Base-by-base conservation (phyloP, 2,113 vertebrate genomes). In the Rhinichthys klamathensis region DNA sequence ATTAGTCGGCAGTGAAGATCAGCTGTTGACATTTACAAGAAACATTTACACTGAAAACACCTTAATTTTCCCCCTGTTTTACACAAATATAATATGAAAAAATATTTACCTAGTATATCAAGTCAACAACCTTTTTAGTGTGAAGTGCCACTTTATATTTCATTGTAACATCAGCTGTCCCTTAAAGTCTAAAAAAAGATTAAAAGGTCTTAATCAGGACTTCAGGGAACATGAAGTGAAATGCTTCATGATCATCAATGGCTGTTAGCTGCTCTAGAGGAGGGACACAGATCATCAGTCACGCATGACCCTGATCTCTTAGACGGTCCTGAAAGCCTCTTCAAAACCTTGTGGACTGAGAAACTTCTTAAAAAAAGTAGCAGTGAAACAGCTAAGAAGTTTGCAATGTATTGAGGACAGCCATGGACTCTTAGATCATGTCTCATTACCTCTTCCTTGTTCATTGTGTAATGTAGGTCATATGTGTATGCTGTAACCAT, bases 1-100 rank as follows among this genome's bases (percentile, higher is more conserved):
- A 76, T 76, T 76, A 79, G 76, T 79, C 76, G n/a, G 21, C 54
- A n/a, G 46, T 61, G 27, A 67, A 78, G 74, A 78, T 78, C 54
- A 77, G 49, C 83, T 67, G 81, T 27, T 75, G 82, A 75, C 72
- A 65, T 72, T 74, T 73, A 60, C 77, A 80, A 27, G 23, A 61
- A 79, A 61, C 11, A 4, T 60, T 80, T 67, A 12, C 25, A 49
- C 61, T 81, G 16, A 30, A 67, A 51, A 67, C 25, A 2, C 15
- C 15, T 35, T 44, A 72, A 12, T 10, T 5, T 46, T 16, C 27
- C 6, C 18, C 30, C 9, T 21, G 32, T 56, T 60, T 35, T 12
- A 6, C 23, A 41, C 35, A 41, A 41, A 32, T 41, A 16, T 38
- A 7, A 58, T 9, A 25, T 74, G 11, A 5, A 6, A n/a, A 25